Evolutionary conservation across 2,888 invertebrate genomes (phyloP), one percentile per base, ranked within the genome.

Genomic region (Lochmaea crataegi): DNA sequence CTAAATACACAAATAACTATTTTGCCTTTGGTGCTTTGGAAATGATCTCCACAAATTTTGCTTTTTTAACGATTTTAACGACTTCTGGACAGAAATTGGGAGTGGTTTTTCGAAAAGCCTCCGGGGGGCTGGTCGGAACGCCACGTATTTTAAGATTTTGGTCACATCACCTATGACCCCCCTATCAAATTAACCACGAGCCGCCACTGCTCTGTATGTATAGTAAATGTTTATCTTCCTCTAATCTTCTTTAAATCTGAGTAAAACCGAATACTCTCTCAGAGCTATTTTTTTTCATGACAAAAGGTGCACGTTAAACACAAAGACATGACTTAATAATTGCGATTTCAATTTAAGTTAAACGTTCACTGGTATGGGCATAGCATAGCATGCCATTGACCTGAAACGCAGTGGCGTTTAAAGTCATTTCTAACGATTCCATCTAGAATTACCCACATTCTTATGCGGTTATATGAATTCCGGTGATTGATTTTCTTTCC

Each of bases 351-450:
- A 32, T 67, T 48, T 45, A 22, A 64, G n/a, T 57, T n/a, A 58
- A 68, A 68, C 45, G 58, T 26, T 22, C 57, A 58, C 42, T 68
- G 32, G 14, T 65, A 48, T 48, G 2, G n/a, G n/a, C n/a, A 18
- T 51, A 22, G 38, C 11, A 45, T 41, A 61, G 61, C 60, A 48
- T 65, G 71, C 61, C 71, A 64, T 71, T 71, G 71, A 71, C 71
- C 71, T 71, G 71, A 60, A 45, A 65, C 45, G 38, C 56, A 60
- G 68, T 60, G 41, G 45, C 65, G 60, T 71, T 51, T 65, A 32
- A 26, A 26, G 58, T 48, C n/a, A 63, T n/a, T 42, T 22, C 14
- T 18, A 66, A 18, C 22, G 68, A 69, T 63, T 69, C 41, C 42
- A 42, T 69, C 38, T 68, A 51, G 61, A 38, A 41, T 61, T 68